These are phyloP conservation scores for Choristoneura fumiferana DNA, from an alignment of 1,140 invertebrate genomes.

Conservation along the genomic window DNA sequence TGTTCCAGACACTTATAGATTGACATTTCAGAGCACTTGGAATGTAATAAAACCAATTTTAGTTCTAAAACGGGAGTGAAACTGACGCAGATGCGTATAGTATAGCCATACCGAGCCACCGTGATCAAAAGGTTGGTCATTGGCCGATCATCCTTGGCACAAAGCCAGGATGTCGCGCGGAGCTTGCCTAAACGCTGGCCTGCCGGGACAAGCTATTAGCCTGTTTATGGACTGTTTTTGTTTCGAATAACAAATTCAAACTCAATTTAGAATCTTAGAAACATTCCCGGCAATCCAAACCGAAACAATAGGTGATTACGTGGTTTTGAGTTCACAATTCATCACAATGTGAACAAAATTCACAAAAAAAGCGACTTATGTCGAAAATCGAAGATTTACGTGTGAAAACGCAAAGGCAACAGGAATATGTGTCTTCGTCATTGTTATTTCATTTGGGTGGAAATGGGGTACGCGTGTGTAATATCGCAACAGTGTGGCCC, in stretches of 20 bases:
- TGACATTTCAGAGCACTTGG: constrained; percentile 12
- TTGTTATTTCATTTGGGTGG: no score
- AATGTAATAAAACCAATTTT: constrained; percentile 17
- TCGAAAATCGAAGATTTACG: no score
- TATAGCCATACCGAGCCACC: constrained; percentile 6
- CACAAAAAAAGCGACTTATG: no score
- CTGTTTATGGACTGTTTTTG: constrained; percentile 34
- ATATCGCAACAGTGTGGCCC: no score
- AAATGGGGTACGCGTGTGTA: no score
- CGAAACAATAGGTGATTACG: no score
- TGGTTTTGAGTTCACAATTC: no score
- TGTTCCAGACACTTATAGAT: constrained; percentile 22
- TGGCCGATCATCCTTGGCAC: constrained; percentile 45
- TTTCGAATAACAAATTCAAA: constrained; percentile 18
- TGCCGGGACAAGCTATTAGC: constrained; percentile 26
- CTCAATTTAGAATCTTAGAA: no score
- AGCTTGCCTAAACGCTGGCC: constrained; percentile 24
- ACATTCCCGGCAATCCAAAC: no score
- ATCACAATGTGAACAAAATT: no score
- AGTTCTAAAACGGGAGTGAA: constrained; percentile 39
- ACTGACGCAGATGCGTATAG: constrained; percentile 29
- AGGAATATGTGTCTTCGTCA: no score
- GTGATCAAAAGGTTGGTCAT: constrained; percentile 46
- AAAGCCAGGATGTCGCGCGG: constrained; percentile 33
- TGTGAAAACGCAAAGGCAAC: no score